phyloP scores from a whole-genome alignment of 2,888 invertebrate genomes.

The Eupithecia inturbata region DNA sequence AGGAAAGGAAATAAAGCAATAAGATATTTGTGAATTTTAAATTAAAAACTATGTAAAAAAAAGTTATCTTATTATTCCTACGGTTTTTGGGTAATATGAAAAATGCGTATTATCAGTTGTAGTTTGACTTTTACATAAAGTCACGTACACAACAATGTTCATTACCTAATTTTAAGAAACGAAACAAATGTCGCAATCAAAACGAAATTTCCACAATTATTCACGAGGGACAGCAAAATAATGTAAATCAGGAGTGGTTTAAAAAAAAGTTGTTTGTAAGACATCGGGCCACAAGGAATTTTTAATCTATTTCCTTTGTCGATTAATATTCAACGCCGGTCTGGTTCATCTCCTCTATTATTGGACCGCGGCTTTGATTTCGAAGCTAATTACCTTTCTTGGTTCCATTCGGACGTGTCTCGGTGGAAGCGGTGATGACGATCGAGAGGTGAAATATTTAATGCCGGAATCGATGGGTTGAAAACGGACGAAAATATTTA shows the following conservation, averaged over 20 bases:
- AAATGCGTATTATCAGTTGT: background rate
- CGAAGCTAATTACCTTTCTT: slow-evolving; percentile 77
- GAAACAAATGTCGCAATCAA: slow-evolving; percentile 54
- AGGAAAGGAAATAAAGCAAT: too few relatives aligned
- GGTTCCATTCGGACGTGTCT: slow-evolving; percentile 52
- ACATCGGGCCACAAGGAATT: slow-evolving; percentile 80
- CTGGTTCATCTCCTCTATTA: slow-evolving; percentile 84
- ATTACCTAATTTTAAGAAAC: background rate
- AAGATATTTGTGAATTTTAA: background rate
- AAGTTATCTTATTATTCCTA: background rate
- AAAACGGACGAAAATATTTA: background rate
- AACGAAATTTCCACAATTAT: slow-evolving; percentile 77
- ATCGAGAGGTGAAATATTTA: slow-evolving; percentile 22
- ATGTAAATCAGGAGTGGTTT: slow-evolving; percentile 80
- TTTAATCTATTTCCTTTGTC: slow-evolving; percentile 84
- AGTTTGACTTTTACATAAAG: background rate
- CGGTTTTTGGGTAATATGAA: background rate
- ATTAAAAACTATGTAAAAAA: too few relatives aligned
- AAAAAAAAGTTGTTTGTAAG: slow-evolving; percentile 82
- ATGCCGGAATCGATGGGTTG: background rate
- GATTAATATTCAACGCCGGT: slow-evolving; percentile 84
- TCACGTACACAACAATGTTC: background rate
- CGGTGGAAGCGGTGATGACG: slow-evolving; percentile 41
- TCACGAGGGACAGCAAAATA: slow-evolving; percentile 80
- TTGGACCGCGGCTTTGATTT: slow-evolving; percentile 79